phyloP scores from a whole-genome alignment of 2,888 invertebrate genomes.

The Drosophila kanekoi region DNA sequence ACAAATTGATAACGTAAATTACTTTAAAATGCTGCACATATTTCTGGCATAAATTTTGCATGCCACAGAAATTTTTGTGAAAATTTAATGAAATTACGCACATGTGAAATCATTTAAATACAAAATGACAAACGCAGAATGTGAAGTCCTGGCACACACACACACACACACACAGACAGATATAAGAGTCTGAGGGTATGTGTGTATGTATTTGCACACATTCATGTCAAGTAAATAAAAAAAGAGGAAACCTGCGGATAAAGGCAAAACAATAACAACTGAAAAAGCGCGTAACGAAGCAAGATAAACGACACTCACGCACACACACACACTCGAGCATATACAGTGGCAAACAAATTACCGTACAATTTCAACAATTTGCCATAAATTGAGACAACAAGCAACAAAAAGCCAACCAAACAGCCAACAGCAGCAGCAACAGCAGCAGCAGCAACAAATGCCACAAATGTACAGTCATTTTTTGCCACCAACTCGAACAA shows the following conservation, averaged over 20 bases:
- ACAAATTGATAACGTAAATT: conserved; percentile 49
- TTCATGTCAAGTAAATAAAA: conserved; percentile 20
- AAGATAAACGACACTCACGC: conserved; percentile 49
- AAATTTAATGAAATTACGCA: conserved; percentile 69
- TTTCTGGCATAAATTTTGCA: conserved; percentile 69
- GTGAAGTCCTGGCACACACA: conserved; percentile 15
- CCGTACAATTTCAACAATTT: conserved; percentile 77
- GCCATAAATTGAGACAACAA: conserved; percentile 81
- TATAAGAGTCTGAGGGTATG: conserved; percentile 1
- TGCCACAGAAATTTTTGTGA: conserved; percentile 57
- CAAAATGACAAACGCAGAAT: conserved; percentile 58
- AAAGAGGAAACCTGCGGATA: conserved; percentile 34
- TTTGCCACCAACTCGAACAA: conserved; percentile 65
- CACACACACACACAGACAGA: conserved; percentile 10
- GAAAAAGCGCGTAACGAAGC: conserved; percentile 56
- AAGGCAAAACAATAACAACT: conserved; percentile 60
- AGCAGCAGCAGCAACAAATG: conserved; percentile 55
- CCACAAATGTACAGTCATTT: conserved; percentile 78
- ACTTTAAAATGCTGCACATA: conserved; percentile 72
- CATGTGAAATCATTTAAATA: conserved; percentile 66
- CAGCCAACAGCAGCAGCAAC: conserved; percentile 21
- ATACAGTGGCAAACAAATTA: conserved; percentile 60
- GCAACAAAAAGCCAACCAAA: conserved; percentile 69
- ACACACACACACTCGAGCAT: conserved; percentile 12
- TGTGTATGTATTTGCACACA: conserved; percentile 1